Evolutionary conservation across 2,113 vertebrate genomes (phyloP).

Genomic region (Ramphastos sulfuratus): DNA sequence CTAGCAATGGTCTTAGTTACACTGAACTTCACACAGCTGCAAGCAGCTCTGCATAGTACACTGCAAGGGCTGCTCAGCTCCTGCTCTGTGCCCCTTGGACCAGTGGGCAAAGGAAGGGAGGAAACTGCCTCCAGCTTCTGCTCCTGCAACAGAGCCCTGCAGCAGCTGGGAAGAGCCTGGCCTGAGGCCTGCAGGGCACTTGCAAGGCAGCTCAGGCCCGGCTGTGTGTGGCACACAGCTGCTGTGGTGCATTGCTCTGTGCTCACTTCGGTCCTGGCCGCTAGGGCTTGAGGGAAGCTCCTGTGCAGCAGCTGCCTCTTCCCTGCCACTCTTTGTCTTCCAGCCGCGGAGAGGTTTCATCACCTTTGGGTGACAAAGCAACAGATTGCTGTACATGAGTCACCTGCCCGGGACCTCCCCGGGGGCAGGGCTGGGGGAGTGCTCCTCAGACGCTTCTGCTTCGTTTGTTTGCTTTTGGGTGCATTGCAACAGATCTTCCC

Average conservation of each 20-base stretch:
- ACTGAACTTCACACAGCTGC: neutral
- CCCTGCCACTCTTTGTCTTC: neutral
- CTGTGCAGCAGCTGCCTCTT: neutral
- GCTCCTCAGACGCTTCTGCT: neutral
- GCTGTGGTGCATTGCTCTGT: neutral
- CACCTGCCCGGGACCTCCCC: neutral
- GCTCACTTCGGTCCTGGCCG: neutral
- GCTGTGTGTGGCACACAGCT: neutral
- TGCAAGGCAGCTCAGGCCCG: neutral
- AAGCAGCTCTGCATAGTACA: neutral
- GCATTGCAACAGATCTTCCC: neutral
- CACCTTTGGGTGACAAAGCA: neutral
- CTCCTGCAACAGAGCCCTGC: neutral
- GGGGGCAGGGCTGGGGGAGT: neutral
- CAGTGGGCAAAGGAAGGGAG: neutral
- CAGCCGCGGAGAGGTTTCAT: neutral
- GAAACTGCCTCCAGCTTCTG: neutral
- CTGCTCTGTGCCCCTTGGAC: neutral
- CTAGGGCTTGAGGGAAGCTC: neutral
- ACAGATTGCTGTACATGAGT: neutral
- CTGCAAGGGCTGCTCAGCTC: neutral
- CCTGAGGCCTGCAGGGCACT: neutral
- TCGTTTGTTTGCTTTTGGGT: neutral
- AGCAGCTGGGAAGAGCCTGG: neutral
- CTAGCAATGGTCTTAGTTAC: neutral